Percentiles rank a stretch among this genome's conserved stretches.
phyloP scores from a whole-genome alignment of 2,113 vertebrate genomes.

The Chelonoidis abingdonii region DNA sequence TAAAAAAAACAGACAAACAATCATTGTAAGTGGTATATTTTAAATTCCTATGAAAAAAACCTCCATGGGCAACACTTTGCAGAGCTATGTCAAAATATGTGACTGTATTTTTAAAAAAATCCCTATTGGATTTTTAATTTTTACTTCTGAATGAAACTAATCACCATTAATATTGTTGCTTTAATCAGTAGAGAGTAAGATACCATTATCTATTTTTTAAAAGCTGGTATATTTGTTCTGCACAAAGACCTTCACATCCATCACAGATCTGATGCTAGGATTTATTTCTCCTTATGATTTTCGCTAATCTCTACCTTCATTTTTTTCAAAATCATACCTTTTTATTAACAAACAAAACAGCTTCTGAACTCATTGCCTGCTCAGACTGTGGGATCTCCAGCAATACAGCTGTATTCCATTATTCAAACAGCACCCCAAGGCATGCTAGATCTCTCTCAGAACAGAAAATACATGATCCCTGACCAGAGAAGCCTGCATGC shows the following conservation, averaged over 20 bases:
- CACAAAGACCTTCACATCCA: not conserved
- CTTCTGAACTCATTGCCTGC: not conserved
- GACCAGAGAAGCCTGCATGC: not conserved
- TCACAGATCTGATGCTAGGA: not conserved
- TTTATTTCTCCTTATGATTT: conserved; percentile 21
- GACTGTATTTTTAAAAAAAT: not conserved
- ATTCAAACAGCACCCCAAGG: not conserved
- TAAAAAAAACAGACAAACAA: no score
- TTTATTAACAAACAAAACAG: not conserved
- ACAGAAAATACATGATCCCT: not conserved
- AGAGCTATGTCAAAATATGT: conserved; percentile 20
- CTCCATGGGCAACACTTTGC: not conserved
- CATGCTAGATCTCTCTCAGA: not conserved
- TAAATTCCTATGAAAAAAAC: not conserved
- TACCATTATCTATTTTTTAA: not conserved
- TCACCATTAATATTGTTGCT: conserved; percentile 31
- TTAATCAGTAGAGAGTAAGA: conserved; percentile 58
- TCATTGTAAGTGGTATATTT: not conserved
- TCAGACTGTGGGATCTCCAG: not conserved
- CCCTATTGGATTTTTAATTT: not conserved
- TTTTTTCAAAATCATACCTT: not conserved
- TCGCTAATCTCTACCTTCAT: not conserved
- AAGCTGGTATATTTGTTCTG: not conserved
- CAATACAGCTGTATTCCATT: not conserved
- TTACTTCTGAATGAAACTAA: not conserved